Percentiles rank a stretch among this genome's conserved stretches.
Evolutionary conservation across 2,888 invertebrate genomes (phyloP).

Genomic region (Dioctria linearis): DNA sequence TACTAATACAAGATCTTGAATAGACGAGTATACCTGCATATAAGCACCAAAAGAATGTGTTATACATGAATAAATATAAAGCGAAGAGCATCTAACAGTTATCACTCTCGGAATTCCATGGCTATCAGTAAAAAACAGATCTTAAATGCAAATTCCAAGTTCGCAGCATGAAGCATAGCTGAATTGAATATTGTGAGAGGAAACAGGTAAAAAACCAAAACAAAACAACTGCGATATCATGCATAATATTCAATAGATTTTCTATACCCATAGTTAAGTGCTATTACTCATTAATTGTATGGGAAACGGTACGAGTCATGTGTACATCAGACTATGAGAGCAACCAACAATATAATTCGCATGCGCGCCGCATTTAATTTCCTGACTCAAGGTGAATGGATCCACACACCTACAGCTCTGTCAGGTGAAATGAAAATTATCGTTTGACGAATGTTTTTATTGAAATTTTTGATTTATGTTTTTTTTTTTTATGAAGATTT

Average conservation of each 20-base stretch:
- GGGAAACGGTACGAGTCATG: conserved; percentile 16
- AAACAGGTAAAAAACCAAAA: background rate
- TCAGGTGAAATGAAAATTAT: conserved; percentile 2
- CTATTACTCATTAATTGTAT: background rate
- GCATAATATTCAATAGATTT: background rate
- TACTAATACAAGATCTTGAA: too few relatives aligned
- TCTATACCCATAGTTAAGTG: background rate
- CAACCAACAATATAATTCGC: background rate
- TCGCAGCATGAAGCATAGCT: background rate
- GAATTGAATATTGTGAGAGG: background rate
- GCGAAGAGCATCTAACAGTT: background rate
- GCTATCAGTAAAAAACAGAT: background rate
- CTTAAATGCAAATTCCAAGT: conserved; percentile 3
- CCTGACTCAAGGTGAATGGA: conserved; percentile 47
- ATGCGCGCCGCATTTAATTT: conserved; percentile 28
- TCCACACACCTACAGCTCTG: background rate
- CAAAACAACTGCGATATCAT: background rate
- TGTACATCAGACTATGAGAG: background rate
- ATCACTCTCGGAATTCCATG: background rate
- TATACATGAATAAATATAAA: too few relatives aligned
- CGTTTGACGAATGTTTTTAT: background rate
- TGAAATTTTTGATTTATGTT: background rate
- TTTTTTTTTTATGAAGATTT: background rate
- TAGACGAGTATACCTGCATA: too few relatives aligned
- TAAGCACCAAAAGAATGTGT: too few relatives aligned